Evolutionary conservation across 2,797 vertebrate species (phyloP).

Genomic region (Cyclopterus lumpus): DNA sequence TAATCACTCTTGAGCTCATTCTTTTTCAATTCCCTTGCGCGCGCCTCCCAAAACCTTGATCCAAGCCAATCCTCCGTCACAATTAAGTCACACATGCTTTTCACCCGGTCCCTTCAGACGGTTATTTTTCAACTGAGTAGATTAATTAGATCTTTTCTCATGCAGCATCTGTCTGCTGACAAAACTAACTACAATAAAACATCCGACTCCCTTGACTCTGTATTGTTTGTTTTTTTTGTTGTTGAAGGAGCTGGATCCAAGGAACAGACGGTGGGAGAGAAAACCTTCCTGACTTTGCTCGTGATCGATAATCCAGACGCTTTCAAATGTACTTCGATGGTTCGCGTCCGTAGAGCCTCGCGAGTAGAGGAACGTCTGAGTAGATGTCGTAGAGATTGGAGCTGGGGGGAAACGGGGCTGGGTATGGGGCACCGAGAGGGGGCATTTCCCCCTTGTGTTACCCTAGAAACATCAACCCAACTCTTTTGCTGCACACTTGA

Average conservation of each 20-base stretch:
- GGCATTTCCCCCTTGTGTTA: background rate
- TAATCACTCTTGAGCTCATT: constrained; percentile 21
- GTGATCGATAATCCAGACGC: background rate
- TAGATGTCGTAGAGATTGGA: background rate
- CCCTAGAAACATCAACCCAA: constrained; percentile 22
- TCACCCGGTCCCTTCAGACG: background rate
- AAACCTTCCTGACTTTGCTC: constrained; percentile 2
- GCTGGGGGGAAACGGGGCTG: background rate
- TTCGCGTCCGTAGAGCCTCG: background rate
- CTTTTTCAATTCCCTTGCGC: constrained; percentile 11
- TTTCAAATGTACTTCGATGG: constrained; percentile 8
- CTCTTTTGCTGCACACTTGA: constrained; percentile 18
- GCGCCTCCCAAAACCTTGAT: constrained; percentile 6
- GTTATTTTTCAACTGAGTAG: constrained; percentile 2
- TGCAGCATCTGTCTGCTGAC: constrained; percentile 23
- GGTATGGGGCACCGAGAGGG: background rate
- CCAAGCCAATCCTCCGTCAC: background rate
- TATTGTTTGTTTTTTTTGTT: background rate
- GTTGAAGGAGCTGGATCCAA: background rate
- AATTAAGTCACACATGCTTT: constrained; percentile 1
- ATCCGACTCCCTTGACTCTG: background rate
- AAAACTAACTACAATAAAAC: background rate
- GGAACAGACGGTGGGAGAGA: background rate
- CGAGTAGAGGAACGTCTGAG: background rate
- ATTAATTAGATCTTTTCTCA: constrained; percentile 14